Base-by-base conservation (phyloP, 2,888 invertebrate genomes). In the Drepanosiphum platanoidis region DNA sequence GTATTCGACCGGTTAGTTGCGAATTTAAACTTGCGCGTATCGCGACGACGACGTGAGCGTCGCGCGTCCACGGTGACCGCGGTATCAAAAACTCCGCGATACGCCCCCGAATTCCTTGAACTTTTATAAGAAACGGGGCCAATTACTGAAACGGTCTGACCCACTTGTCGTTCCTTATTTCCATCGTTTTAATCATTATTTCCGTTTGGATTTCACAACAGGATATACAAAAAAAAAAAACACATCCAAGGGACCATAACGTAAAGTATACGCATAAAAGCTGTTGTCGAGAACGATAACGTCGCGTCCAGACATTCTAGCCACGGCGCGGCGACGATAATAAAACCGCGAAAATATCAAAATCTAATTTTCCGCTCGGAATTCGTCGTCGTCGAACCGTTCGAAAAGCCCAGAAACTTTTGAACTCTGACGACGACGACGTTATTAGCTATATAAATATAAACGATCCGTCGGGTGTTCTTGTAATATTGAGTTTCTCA, bases 121-220 rank as follows among this genome's bases (percentile, higher is more conserved):
- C 61, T 36, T 77, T 75, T 75, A 75, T 32, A 15, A 58, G n/a
- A 79, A 82, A 82, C 61, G 72, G 32, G 61, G 72, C 74, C 61
- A 82, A 42, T 46, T 61, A 32, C 34, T 32, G 42, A 82, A 64
- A 82, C 4, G n/a, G 8, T 22, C 42, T 64, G 72, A 74, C 72
- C 61, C 61, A 74, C 61, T 82, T 46, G 22, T 82, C 34, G 22
- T 2, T 52, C n/a, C 22, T 70, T 81, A n/a, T n/a, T 61, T 61
- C 32, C 1, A 39, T 39, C 61, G 1, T 72, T 22, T 72, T 82
- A 82, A 82, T 72, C 72, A 15, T 61, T 30, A 61, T 61, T 61
- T 82, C 61, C 61, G 39, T 72, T 61, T 4, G 39, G 7, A 58
- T 39, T 61, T 42, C 30, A 58, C 58, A 70, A 58, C 34, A 30